Conservation (phyloP, 92 coral and sea anemone species). For the Epizoanthus rinbou region DNA sequence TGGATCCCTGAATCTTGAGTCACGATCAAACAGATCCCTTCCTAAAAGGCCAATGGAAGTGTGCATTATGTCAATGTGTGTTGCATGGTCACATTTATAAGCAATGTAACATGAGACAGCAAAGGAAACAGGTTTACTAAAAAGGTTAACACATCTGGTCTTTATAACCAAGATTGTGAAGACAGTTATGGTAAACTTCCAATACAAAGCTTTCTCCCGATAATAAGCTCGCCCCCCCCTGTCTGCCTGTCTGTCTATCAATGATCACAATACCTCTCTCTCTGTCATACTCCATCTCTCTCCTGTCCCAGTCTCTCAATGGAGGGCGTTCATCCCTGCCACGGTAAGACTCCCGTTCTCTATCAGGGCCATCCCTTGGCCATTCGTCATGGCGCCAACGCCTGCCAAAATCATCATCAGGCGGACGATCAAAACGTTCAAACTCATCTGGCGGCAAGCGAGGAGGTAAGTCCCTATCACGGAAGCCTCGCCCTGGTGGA, state of each 20-base stretch:
- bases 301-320: constrained; percentile 69
- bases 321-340: constrained; percentile 26
- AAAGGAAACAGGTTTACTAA: too few relatives aligned
- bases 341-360: constrained; percentile 42
- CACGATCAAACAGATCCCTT: constrained; percentile 43
- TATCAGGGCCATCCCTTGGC: constrained; percentile 63
- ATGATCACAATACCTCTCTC: constrained; percentile 27
- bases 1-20: constrained; percentile 16
- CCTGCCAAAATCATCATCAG: constrained; percentile 53
- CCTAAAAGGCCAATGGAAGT: constrained; percentile 5
- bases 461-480: constrained; percentile 12
- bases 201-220: too few relatives aligned
- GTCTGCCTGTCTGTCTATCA: neutral
- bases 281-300: constrained; percentile 55
- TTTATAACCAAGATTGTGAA: too few relatives aligned
- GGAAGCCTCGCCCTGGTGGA: constrained; percentile 23
- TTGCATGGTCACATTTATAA: too few relatives aligned
- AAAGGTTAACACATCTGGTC: too few relatives aligned
- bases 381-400: constrained; percentile 47
- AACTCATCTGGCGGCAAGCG: constrained; percentile 60
- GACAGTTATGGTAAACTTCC: neutral
- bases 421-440: constrained; percentile 70
- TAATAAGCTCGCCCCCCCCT: neutral
- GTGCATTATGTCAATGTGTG: too few relatives aligned
- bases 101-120: too few relatives aligned